Percentiles rank a stretch among this genome's conserved stretches.
Conservation (phyloP, 1,140 invertebrate genomes). For the Frieseomelitta varia region DNA sequence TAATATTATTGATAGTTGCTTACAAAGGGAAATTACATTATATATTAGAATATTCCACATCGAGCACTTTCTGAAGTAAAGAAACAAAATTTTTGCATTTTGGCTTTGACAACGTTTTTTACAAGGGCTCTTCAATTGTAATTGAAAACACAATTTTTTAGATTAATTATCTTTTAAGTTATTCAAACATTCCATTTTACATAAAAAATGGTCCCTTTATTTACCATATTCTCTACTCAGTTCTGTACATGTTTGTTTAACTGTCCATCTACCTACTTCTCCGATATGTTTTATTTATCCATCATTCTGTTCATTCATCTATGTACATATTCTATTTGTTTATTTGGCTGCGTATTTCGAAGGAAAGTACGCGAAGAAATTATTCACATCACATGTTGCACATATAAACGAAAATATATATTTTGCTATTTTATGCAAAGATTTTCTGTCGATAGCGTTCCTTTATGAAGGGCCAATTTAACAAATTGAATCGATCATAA, state of each 20-base stretch:
- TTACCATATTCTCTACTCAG: neutral
- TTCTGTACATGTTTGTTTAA: slow-evolving; percentile 3
- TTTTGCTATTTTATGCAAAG: neutral
- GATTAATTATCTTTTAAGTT: neutral
- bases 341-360: neutral
- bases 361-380: neutral
- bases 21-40: too few species aligned
- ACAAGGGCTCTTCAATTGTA: too few species aligned
- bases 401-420: neutral
- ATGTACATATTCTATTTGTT: neutral
- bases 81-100: too few species aligned
- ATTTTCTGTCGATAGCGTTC: neutral
- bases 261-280: slow-evolving; percentile 15
- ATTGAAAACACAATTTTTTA: too few species aligned
- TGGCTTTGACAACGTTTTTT: too few species aligned
- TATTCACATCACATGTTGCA: neutral
- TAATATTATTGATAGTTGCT: too few species aligned
- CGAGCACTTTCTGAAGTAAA: too few species aligned
- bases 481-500: neutral
- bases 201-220: neutral
- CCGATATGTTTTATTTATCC: neutral
- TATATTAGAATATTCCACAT: too few species aligned
- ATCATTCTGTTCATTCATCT: neutral
- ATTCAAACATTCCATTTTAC: neutral
- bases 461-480: neutral